These are phyloP conservation scores for Gallinago media DNA, from an alignment of 2,113 vertebrate genomes.

Conservation along the genomic window DNA sequence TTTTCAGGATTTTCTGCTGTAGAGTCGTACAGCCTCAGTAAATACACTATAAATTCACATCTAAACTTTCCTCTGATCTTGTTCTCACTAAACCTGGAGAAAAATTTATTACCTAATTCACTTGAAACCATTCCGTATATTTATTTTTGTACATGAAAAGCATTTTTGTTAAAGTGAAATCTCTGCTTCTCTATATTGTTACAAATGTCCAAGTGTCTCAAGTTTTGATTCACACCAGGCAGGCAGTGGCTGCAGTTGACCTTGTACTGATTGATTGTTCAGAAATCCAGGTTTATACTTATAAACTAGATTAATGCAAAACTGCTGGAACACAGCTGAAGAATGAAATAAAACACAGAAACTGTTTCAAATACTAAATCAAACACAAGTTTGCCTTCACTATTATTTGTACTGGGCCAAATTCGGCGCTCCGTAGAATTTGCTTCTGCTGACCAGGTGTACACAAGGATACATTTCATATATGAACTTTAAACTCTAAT, in stretches of 20 bases:
- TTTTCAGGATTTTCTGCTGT: neutral
- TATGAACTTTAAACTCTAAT: neutral
- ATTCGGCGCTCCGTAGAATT: neutral
- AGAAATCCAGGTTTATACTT: neutral
- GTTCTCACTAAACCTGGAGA: neutral
- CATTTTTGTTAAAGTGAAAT: neutral
- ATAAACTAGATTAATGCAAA: neutral
- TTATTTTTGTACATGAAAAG: neutral
- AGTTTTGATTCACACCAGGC: neutral
- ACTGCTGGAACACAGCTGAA: neutral
- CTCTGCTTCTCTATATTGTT: neutral
- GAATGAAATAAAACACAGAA: neutral
- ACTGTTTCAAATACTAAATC: neutral
- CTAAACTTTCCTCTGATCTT: neutral
- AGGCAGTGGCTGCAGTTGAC: neutral
- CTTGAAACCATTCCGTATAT: neutral
- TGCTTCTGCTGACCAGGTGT: neutral
- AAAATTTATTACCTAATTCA: neutral
- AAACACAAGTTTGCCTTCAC: neutral
- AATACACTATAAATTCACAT: neutral
- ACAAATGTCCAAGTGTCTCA: neutral
- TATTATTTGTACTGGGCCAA: neutral
- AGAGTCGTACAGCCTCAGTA: neutral
- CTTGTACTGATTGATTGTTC: neutral
- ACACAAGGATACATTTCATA: neutral